Evolutionary conservation across 2,888 invertebrate genomes (phyloP), one percentile per base, ranked within the genome.

Genomic region (Watsonalla cultraria): DNA sequence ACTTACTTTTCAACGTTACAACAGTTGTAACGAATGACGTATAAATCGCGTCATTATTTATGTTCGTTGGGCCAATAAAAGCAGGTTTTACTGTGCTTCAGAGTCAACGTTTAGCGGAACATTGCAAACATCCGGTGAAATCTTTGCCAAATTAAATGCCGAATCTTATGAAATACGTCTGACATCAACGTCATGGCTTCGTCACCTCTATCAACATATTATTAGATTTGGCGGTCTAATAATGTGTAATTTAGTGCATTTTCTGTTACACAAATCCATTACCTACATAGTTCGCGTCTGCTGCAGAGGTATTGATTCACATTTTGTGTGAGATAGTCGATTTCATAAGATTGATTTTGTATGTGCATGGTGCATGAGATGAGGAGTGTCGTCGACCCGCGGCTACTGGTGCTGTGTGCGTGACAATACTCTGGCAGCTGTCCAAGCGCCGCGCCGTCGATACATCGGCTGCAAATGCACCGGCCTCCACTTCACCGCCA

Each of bases 381-480:
- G 49, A 15, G 15, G 45, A 39, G 72, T 72, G 80, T 79, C 77
- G 78, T 68, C 82, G 78, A 82, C 82, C 80, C 64, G 59, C 37
- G 51, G 52, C 48, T 51, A 2, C 61, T 66, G 72, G 74, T 69
- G 74, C 68, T 74, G 66, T 69, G 74, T 75, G 77, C 76, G 72
- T 79, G 74, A 78, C 77, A 72, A 69, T 70, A 69, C 62, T 62
- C 80, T 87, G 88, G 87, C 87, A 76, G 24, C 52, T 54, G 66
- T 84, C 87, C 87, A 87, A 82, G 76, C 80, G 78, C 80, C 78
- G 72, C 66, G 72, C 64, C 75, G 70, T 72, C 70, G 65, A 72
- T 72, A 70, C 70, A 66, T 71, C 64, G 56, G 46, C 51, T 66
- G 65, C 74, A 74, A 65, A 67, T 76, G 76, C 76, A 77, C 53